Evolutionary conservation across 2,113 vertebrate genomes (phyloP).

Genomic region (Melanotaenia duboulayi): DNA sequence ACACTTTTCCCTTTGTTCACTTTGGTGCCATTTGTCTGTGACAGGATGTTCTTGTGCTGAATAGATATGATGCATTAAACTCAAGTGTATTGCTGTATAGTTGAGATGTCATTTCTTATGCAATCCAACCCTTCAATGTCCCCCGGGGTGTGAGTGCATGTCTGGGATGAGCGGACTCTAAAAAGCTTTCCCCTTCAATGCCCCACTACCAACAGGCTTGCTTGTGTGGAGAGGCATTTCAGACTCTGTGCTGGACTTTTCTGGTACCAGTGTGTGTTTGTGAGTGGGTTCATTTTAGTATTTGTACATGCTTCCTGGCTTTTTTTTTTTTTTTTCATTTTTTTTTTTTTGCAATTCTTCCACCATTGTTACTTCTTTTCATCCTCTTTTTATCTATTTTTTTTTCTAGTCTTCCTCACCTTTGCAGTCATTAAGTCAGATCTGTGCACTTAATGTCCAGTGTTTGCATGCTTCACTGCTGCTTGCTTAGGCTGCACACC

Average conservation of each 20-base stretch:
- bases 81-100: slow-evolving; percentile 20
- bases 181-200: slow-evolving; percentile 76
- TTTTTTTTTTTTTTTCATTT: slow-evolving; percentile 21
- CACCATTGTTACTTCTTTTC: slow-evolving; percentile 45
- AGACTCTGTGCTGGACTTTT: slow-evolving; percentile 64
- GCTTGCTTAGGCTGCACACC: slow-evolving; percentile 13
- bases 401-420: not conserved
- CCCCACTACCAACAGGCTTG: slow-evolving; percentile 59
- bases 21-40: slow-evolving; percentile 43
- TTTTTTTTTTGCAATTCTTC: slow-evolving; percentile 32
- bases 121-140: slow-evolving; percentile 60
- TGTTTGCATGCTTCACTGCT: slow-evolving; percentile 24
- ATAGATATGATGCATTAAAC: slow-evolving; percentile 42
- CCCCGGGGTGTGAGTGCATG: slow-evolving; percentile 69
- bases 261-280: slow-evolving; percentile 30
- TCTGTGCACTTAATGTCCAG: slow-evolving; percentile 2
- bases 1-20: slow-evolving; percentile 80
- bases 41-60: slow-evolving; percentile 48
- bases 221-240: slow-evolving; percentile 67
- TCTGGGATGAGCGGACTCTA: slow-evolving; percentile 62
- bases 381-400: slow-evolving; percentile 6
- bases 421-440: slow-evolving; percentile 24
- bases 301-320: slow-evolving; percentile 22
- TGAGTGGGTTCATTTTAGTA: slow-evolving; percentile 23
- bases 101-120: slow-evolving; percentile 64